A percentile compares a stretch with the other conserved stretches of the same genome.
These are phyloP conservation scores for Ophraella communa DNA, from an alignment of 2,888 invertebrate genomes.

Conservation along the genomic window DNA sequence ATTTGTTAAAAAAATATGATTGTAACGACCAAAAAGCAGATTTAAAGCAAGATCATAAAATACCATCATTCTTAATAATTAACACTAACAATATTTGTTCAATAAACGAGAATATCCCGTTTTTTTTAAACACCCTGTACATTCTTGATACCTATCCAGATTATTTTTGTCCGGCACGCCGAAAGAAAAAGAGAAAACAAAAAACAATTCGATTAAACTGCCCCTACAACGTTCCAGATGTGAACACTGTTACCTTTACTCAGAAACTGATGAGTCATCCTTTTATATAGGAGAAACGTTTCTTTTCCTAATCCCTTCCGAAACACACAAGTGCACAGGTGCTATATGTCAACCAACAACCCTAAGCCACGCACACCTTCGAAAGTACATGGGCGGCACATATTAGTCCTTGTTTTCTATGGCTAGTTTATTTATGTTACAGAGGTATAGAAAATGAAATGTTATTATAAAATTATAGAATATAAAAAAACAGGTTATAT, in stretches of 20 bases:
- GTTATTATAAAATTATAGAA: no score
- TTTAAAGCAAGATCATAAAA: no score
- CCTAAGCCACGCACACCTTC: constrained; percentile 21
- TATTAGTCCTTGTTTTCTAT: no score
- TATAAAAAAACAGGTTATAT: no score
- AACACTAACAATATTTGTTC: no score
- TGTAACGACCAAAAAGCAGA: no score
- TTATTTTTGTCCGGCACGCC: neutral
- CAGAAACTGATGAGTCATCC: constrained; percentile 32
- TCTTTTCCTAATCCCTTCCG: constrained; percentile 34
- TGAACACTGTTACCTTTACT: neutral
- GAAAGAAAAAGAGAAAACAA: neutral
- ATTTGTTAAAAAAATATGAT: no score
- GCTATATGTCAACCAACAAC: constrained; percentile 33
- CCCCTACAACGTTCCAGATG: neutral
- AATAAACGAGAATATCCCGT: no score
- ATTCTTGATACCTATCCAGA: neutral
- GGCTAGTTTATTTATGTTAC: no score
- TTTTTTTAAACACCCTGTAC: neutral
- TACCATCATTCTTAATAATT: no score
- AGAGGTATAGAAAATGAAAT: no score
- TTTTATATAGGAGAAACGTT: constrained; percentile 25
- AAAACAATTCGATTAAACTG: neutral
- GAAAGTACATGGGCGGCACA: neutral
- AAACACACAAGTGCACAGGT: constrained; percentile 45